Percentiles rank a stretch among this genome's conserved stretches.
Evolutionary conservation across 1,140 invertebrate genomes (phyloP).

Genomic region (Pseudobourletiella spinata): DNA sequence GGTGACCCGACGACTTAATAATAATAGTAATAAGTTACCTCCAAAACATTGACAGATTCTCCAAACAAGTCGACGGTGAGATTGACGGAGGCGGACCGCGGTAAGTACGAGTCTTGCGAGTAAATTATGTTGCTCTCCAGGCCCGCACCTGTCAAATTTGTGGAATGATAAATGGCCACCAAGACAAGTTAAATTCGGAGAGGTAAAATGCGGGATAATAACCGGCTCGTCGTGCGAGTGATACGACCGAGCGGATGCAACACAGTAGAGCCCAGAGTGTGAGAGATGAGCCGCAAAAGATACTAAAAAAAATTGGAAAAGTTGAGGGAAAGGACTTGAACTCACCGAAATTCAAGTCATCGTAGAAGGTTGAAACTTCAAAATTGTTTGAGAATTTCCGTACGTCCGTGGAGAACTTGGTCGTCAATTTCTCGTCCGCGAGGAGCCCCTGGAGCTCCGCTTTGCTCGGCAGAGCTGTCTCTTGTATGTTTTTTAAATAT

Average conservation of each 20-base stretch:
- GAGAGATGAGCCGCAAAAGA: too few relatives aligned
- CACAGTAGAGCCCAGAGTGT: too few relatives aligned
- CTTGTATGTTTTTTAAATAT: slow-evolving; percentile 73
- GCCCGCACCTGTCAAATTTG: slow-evolving; percentile 56
- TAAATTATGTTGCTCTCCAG: slow-evolving; percentile 76
- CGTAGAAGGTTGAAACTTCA: slow-evolving; percentile 74
- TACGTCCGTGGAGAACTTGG: slow-evolving; percentile 69
- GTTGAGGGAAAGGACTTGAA: too few relatives aligned
- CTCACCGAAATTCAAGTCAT: slow-evolving; percentile 70
- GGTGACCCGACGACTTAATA: too few relatives aligned
- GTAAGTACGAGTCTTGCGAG: slow-evolving; percentile 79
- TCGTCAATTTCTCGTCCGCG: slow-evolving; percentile 56
- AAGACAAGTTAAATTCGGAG: too few relatives aligned
- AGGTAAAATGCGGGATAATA: too few relatives aligned
- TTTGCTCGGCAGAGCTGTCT: slow-evolving; percentile 70
- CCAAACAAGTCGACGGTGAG: slow-evolving; percentile 83
- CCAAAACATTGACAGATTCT: slow-evolving; percentile 62
- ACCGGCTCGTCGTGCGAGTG: too few relatives aligned
- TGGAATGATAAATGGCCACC: too few relatives aligned
- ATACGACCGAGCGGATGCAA: too few relatives aligned
- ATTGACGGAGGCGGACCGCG: slow-evolving; percentile 61
- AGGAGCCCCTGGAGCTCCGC: slow-evolving; percentile 73
- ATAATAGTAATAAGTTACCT: neutral
- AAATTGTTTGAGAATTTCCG: slow-evolving; percentile 86
- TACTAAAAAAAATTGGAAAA: too few relatives aligned